Evolutionary conservation across 2,888 invertebrate species (phyloP), one percentile per base, ranked within the genome.

Genomic region (Cactoblastis cactorum): DNA sequence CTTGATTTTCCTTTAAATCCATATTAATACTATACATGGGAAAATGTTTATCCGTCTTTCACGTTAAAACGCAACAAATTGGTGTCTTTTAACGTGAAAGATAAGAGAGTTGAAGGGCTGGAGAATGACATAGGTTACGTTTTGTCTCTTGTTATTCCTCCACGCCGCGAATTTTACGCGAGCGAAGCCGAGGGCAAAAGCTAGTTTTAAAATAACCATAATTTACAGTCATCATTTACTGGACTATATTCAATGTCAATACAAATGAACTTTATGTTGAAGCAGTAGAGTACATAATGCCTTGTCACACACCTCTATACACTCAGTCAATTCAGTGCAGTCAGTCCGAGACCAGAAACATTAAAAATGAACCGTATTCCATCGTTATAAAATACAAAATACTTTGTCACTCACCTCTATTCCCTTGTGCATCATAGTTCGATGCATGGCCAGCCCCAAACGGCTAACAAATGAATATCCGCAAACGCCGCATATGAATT

Each of bases 401-500:
- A 8, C 3, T 1, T n/a, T 22, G 2, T 12, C n/a, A 28, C 71
- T 67, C 8, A 80, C 81, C 14, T 53, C 56, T 0, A 67, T 41
- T n/a, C 78, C 77, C 59, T 85, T 86, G 58, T 87, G 87, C 84
- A 86, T 85, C 83, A 86, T 83, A 35, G 81, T 79, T 50, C 68
- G 71, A 63, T 89, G 88, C 75, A 86, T 85, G 60, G 76, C 65
- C 24, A 89, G 82, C 0, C 88, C 88, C 8, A 86, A 76, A 45
- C 73, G 69, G 69, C 87, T 87, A 49, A 88, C 83, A 71, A 83
- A 89, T 0, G 87, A 87, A 69, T 86, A 85, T 0, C 88, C 88
- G 66, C 88, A 89, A 12, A 73, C 74, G 38, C 77, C 77, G 67
- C 88, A 89, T 38, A 88, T 80, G 69, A 79, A 80, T 63, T 85